Evolutionary conservation across 64 coral and sea anemone species (phyloP).

Genomic region (Dendrophyllia cribrosa): DNA sequence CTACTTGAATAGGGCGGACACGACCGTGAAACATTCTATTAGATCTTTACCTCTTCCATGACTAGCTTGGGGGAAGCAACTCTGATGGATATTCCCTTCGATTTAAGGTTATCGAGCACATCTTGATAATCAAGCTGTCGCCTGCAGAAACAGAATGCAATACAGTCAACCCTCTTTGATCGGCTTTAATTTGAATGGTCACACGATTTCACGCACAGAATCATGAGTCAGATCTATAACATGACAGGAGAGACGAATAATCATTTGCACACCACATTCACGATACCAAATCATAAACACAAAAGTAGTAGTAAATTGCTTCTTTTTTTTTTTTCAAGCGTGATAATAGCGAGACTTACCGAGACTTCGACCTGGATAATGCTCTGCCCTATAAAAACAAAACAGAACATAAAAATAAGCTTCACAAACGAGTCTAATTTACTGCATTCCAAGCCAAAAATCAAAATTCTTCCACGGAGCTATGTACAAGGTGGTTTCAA

Average conservation of each 20-base stretch:
- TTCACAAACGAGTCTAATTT: background rate
- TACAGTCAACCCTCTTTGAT: background rate
- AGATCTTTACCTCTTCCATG: slow-evolving; percentile 86
- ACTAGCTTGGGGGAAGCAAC: slow-evolving; percentile 96
- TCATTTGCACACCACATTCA: too few species aligned
- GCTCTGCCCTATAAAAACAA: slow-evolving; percentile 79
- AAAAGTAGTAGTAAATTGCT: too few species aligned
- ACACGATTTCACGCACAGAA: too few species aligned
- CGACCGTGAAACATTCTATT: too few species aligned
- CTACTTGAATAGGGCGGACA: too few species aligned
- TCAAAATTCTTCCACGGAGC: too few species aligned
- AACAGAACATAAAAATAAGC: background rate
- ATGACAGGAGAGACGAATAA: too few species aligned
- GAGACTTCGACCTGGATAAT: slow-evolving; percentile 91
- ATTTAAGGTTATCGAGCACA: slow-evolving; percentile 74
- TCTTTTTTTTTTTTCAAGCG: too few species aligned
- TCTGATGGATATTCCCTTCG: slow-evolving; percentile 95
- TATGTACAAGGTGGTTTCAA: too few species aligned
- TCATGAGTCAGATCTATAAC: too few species aligned
- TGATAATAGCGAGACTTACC: slow-evolving; percentile 52
- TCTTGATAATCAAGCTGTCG: slow-evolving; percentile 93
- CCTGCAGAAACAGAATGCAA: slow-evolving; percentile 51
- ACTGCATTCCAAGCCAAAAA: background rate
- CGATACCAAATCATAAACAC: too few species aligned
- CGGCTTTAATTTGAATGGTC: too few species aligned